Evolutionary conservation across 2,797 vertebrate genomes (phyloP).

Genomic region (Pteronotus mesoamericanus): DNA sequence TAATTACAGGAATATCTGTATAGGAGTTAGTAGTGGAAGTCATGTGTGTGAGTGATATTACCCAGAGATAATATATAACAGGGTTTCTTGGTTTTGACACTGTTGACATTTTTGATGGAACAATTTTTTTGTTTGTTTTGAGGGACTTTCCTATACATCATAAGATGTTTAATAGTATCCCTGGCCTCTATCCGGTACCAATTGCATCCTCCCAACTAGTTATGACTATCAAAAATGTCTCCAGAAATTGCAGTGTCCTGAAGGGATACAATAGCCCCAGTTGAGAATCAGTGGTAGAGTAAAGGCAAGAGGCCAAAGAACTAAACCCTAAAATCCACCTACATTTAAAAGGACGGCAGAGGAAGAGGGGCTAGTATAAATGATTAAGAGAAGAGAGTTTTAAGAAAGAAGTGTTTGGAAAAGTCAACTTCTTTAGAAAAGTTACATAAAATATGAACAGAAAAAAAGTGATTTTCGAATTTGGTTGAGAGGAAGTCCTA

Average conservation of each 20-base stretch:
- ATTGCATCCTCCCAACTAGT: neutral
- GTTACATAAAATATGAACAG: neutral
- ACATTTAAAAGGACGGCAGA: neutral
- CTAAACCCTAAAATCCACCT: neutral
- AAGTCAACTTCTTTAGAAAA: neutral
- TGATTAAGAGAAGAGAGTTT: neutral
- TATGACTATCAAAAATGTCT: neutral
- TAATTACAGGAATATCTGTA: neutral
- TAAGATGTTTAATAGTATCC: neutral
- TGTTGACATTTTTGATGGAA: neutral
- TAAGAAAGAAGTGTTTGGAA: neutral
- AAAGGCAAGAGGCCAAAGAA: neutral
- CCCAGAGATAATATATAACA: neutral
- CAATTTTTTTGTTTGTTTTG: neutral
- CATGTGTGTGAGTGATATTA: neutral
- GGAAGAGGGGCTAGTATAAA: neutral
- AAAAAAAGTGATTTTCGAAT: neutral
- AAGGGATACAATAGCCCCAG: neutral
- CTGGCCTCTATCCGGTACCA: neutral
- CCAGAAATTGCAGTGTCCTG: neutral
- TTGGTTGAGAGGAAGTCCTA: neutral
- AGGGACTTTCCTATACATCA: neutral
- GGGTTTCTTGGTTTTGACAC: neutral
- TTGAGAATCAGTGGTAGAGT: neutral
- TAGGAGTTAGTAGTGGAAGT: neutral